Evolutionary conservation across 1,140 invertebrate genomes (phyloP).

Genomic region (Drosophila lacertosa): DNA sequence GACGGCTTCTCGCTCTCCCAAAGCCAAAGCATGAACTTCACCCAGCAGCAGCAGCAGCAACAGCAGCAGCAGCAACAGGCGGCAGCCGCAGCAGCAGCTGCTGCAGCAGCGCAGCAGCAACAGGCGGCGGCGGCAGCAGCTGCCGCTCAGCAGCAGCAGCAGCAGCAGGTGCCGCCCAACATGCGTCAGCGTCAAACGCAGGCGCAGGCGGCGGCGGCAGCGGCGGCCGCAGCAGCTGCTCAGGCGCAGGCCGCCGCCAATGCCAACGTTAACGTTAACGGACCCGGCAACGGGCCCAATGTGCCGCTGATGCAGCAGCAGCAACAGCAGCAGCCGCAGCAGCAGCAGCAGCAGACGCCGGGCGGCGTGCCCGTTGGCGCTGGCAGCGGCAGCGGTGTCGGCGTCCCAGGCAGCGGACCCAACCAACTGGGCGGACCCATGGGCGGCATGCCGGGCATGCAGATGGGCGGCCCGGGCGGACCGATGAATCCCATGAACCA

Average conservation of each 20-base stretch:
- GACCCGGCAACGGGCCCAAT: conserved; percentile 54
- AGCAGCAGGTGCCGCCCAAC: conserved; percentile 81
- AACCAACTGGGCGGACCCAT: conserved; percentile 69
- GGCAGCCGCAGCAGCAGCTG: conserved; percentile 64
- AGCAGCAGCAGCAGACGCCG: conserved; percentile 50
- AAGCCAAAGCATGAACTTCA: conserved; percentile 93
- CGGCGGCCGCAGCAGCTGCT: conserved; percentile 69
- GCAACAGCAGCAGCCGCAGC: conserved; percentile 50
- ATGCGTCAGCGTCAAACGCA: conserved; percentile 82
- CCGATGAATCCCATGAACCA: conserved; percentile 72
- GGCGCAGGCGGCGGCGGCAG: conserved; percentile 66
- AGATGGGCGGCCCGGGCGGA: conserved; percentile 71
- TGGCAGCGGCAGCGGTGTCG: conserved; percentile 45
- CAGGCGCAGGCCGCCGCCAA: conserved; percentile 73
- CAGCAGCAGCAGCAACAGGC: conserved; percentile 62
- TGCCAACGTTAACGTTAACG: conserved; percentile 63
- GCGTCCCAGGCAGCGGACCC: conserved; percentile 43
- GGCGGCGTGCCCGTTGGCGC: conserved; percentile 37
- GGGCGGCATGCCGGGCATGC: conserved; percentile 79
- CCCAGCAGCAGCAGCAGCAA: conserved; percentile 86
- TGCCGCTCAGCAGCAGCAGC: conserved; percentile 61
- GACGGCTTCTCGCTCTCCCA: conserved; percentile 90
- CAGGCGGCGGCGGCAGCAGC: conserved; percentile 85
- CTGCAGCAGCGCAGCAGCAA: conserved; percentile 70
- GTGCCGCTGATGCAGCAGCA: conserved; percentile 65